Conservation (phyloP, 2,113 vertebrate genomes). For the Urocitellus parryii region DNA sequence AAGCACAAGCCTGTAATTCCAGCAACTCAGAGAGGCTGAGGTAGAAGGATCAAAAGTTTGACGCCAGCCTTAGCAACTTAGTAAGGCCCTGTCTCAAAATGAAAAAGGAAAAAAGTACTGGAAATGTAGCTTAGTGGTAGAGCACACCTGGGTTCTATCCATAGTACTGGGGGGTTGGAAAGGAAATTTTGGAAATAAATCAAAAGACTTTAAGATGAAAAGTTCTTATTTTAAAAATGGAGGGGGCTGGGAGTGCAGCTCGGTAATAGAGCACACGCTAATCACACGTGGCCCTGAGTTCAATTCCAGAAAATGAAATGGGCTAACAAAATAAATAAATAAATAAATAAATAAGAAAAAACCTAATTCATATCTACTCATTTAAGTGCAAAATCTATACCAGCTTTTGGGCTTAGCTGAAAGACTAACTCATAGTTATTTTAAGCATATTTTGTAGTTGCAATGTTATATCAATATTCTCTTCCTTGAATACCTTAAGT, state of each 20-base stretch:
- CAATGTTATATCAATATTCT: neutral
- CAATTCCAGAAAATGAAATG: neutral
- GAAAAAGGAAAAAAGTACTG: too few relatives aligned
- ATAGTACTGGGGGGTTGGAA: too few relatives aligned
- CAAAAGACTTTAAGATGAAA: conserved; percentile 3
- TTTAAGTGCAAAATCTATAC: conserved; percentile 27
- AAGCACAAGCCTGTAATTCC: too few relatives aligned
- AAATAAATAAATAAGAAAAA: conserved; percentile 25
- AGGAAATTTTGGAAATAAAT: neutral
- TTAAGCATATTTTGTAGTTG: neutral
- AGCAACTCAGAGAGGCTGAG: too few relatives aligned
- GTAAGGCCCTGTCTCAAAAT: too few relatives aligned
- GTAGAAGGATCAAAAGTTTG: too few relatives aligned
- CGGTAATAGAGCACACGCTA: neutral
- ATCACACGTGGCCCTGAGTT: neutral
- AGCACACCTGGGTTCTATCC: too few relatives aligned
- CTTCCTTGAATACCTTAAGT: neutral
- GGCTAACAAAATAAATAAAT: neutral
- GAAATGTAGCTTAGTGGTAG: too few relatives aligned
- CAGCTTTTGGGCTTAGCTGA: conserved; percentile 46
- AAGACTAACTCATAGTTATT: neutral
- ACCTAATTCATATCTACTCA: neutral
- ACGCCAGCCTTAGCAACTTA: too few relatives aligned
- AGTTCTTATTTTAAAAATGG: conserved; percentile 31
- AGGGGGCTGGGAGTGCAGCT: neutral